Evolutionary conservation across 1,140 invertebrate species (phyloP).

Genomic region (Drosophila sulfurigaster): DNA sequence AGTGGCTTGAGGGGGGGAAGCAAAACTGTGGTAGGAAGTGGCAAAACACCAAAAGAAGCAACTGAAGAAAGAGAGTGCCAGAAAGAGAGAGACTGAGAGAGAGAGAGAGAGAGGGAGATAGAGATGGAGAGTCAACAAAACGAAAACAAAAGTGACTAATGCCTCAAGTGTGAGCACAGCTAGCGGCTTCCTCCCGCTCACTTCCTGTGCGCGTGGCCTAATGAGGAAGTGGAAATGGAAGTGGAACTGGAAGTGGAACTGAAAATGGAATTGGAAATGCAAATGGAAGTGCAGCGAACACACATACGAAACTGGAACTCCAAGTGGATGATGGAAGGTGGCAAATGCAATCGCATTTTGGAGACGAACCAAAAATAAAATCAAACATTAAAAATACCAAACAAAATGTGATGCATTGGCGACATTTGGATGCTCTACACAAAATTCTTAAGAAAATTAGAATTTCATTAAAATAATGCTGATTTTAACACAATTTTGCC

Average conservation of each 20-base stretch:
- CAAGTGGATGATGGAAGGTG: slow-evolving; percentile 1
- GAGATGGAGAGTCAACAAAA: slow-evolving; percentile 36
- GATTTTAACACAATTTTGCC: too few species aligned
- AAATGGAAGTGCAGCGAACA: slow-evolving; percentile 30
- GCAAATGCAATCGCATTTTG: neutral
- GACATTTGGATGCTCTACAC: neutral
- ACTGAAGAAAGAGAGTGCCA: slow-evolving; percentile 6
- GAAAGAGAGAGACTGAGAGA: slow-evolving; percentile 1
- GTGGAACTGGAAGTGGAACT: slow-evolving; percentile 57
- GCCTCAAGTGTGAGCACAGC: slow-evolving; percentile 57
- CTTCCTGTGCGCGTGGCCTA: slow-evolving; percentile 78
- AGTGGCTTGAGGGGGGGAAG: neutral
- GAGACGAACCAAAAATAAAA: slow-evolving; percentile 11
- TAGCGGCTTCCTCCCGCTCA: slow-evolving; percentile 52
- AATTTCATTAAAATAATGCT: too few species aligned
- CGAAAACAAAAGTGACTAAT: slow-evolving; percentile 82
- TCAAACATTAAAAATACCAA: neutral
- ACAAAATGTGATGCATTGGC: neutral
- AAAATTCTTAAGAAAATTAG: too few species aligned
- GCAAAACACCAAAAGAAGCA: slow-evolving; percentile 10
- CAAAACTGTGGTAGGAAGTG: slow-evolving; percentile 26
- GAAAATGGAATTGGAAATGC: slow-evolving; percentile 30
- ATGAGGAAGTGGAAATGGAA: slow-evolving; percentile 71
- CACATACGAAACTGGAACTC: neutral
- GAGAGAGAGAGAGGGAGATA: slow-evolving; percentile 10